Evolutionary conservation across 2,888 invertebrate species (phyloP).

Genomic region (Synergus umbraculus): DNA sequence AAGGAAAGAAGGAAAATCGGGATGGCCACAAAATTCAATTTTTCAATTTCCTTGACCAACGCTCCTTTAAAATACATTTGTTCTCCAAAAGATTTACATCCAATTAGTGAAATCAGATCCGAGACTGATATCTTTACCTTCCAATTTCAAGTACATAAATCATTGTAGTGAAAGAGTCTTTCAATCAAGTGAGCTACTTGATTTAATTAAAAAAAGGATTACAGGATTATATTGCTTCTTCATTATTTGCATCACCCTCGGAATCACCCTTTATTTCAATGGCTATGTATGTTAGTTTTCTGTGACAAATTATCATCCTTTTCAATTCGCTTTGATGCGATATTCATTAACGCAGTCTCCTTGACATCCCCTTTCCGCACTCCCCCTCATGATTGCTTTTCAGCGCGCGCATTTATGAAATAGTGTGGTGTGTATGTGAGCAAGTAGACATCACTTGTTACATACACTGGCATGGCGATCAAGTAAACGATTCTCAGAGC

Average conservation of each 20-base stretch:
- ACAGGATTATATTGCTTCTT: neutral
- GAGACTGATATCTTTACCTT: neutral
- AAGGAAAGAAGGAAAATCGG: too few relatives aligned
- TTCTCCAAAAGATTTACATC: neutral
- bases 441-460: constrained; percentile 27
- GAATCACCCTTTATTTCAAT: neutral
- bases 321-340: constrained; percentile 25
- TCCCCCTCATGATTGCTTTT: neutral
- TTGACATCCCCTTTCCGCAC: constrained; percentile 7
- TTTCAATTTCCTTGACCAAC: neutral
- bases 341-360: constrained; percentile 27
- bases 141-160: neutral
- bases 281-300: neutral
- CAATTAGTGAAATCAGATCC: neutral
- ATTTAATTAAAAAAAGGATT: neutral
- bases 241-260: neutral
- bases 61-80: neutral
- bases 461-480: constrained; percentile 43
- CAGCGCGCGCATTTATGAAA: constrained; percentile 40
- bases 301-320: constrained; percentile 18
- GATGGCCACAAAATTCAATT: too few relatives aligned
- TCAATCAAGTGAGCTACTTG: neutral
- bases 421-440: constrained; percentile 1
- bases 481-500: constrained; percentile 44
- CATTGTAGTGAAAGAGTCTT: neutral